Conservation (phyloP, 2,113 vertebrate genomes). For the Aptenodytes patagonicus region DNA sequence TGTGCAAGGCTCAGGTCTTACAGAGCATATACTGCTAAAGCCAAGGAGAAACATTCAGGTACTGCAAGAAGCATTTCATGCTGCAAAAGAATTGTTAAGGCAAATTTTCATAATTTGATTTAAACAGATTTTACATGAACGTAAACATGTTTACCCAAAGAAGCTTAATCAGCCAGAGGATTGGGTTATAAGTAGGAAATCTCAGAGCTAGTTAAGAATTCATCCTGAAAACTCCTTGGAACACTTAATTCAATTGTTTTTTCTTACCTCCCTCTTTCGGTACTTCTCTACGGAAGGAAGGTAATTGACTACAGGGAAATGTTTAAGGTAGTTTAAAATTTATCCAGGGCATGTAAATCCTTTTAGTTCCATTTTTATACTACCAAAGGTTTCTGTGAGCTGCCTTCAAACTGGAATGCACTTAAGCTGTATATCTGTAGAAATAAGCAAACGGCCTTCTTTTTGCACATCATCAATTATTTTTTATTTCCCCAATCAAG, state of each 20-base stretch:
- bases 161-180: background rate
- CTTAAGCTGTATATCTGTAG: background rate
- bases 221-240: background rate
- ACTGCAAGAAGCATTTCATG: background rate
- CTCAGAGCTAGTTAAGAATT: slow-evolving; percentile 4
- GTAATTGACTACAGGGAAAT: background rate
- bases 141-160: background rate
- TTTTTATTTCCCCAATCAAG: background rate
- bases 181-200: background rate
- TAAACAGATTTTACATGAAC: background rate
- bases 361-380: slow-evolving; percentile 4
- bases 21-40: background rate
- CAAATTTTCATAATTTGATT: background rate
- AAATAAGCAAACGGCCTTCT: background rate
- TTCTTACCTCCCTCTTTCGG: background rate
- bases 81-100: background rate
- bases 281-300: background rate
- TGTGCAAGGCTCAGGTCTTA: background rate
- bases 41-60: background rate
- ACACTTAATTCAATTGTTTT: background rate
- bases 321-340: slow-evolving; percentile 8
- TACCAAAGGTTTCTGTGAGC: background rate
- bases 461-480: background rate
- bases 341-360: background rate
- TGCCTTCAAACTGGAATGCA: background rate